Conservation (phyloP, 2,797 vertebrate species). For the Schizopygopsis malacanthus region DNA sequence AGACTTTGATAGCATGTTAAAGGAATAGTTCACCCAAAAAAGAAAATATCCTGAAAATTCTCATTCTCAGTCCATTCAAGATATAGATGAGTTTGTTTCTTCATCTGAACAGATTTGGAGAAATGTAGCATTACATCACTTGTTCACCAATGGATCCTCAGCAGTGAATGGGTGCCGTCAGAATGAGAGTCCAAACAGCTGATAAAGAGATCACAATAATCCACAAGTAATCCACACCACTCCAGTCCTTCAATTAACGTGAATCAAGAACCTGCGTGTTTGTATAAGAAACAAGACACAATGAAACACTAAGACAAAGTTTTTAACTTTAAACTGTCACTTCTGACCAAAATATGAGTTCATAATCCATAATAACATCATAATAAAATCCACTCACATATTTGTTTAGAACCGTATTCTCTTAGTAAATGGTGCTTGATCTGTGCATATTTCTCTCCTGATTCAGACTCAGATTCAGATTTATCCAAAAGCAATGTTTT, state of each 20-base stretch:
- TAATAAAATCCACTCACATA: background rate
- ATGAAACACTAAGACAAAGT: background rate
- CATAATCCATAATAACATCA: background rate
- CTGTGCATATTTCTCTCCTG: background rate
- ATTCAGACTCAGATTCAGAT: background rate
- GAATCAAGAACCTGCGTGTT: background rate
- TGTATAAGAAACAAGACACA: background rate
- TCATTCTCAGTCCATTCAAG: background rate
- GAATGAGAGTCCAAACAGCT: background rate
- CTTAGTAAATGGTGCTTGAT: background rate
- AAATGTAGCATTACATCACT: background rate
- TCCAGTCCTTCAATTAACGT: background rate
- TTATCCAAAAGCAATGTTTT: background rate
- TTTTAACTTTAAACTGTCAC: background rate
- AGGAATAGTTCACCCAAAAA: background rate
- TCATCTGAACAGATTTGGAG: background rate
- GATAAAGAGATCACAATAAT: background rate
- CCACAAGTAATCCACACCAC: background rate
- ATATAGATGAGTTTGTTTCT: background rate
- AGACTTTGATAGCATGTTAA: background rate
- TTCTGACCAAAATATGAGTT: background rate
- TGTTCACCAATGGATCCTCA: background rate
- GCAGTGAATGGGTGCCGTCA: background rate
- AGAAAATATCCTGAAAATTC: background rate
- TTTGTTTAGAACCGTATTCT: no score